A percentile compares a stretch with the other conserved stretches of the same genome.
phyloP scores from a whole-genome alignment of 2,113 vertebrate species.

The Seriola quinqueradiata region DNA sequence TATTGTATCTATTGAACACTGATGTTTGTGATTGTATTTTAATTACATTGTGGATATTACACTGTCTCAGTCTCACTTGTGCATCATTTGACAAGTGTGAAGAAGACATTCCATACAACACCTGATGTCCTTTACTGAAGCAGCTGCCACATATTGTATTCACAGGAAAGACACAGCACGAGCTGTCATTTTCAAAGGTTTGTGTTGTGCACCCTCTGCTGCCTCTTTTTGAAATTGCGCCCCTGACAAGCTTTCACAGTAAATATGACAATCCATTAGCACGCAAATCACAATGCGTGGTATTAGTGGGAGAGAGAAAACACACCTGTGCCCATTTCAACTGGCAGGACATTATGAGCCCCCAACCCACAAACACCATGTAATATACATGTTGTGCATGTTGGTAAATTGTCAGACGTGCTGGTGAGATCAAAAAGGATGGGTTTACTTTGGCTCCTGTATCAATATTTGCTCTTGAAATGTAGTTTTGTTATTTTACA shows the following conservation, averaged over 20 bases:
- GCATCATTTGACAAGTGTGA: background rate
- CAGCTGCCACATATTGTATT: background rate
- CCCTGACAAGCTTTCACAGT: background rate
- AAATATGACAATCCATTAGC: background rate
- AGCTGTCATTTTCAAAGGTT: conserved; percentile 21
- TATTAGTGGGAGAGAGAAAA: conserved; percentile 3
- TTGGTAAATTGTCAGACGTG: conserved; percentile 14
- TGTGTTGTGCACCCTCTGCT: conserved; percentile 54
- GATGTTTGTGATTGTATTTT: background rate
- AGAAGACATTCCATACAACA: too few relatives aligned
- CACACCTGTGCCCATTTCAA: conserved; percentile 6
- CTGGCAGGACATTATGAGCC: background rate
- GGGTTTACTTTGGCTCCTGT: background rate
- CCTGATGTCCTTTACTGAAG: background rate
- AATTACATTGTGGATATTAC: background rate
- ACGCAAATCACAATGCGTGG: background rate
- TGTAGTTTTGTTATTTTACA: conserved; percentile 10
- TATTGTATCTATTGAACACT: background rate
- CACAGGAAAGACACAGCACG: background rate
- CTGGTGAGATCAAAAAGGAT: background rate
- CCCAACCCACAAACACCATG: background rate
- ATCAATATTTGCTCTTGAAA: conserved; percentile 34
- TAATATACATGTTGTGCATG: conserved; percentile 7
- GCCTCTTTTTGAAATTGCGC: conserved; percentile 1
- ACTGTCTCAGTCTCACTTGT: background rate